phyloP scores from a whole-genome alignment of 1,140 invertebrate species.

The Thaumetopoea pityocampa region DNA sequence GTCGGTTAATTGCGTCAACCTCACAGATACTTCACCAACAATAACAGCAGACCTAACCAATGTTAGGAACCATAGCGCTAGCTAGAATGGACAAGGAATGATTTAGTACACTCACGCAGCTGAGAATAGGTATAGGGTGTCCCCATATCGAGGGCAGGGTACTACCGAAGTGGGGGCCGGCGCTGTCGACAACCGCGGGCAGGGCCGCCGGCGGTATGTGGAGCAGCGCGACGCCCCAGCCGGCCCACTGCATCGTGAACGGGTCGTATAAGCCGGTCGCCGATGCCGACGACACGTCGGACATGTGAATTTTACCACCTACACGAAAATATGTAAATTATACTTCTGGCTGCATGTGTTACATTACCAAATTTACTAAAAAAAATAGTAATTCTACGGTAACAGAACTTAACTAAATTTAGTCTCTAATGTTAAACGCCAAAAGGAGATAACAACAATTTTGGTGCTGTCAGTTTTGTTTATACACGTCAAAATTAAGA shows the following conservation, averaged over 20 bases:
- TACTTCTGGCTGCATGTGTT: not conserved
- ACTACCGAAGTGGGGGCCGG: slow-evolving; percentile 84
- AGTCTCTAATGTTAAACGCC: too few relatives aligned
- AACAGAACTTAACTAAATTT: too few relatives aligned
- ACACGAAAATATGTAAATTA: slow-evolving; percentile 30
- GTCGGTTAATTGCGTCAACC: too few relatives aligned
- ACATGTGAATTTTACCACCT: slow-evolving; percentile 82
- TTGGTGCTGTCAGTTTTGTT: too few relatives aligned
- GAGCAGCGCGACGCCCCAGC: slow-evolving; percentile 82
- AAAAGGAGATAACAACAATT: too few relatives aligned
- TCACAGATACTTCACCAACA: too few relatives aligned
- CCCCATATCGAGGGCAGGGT: slow-evolving; percentile 83
- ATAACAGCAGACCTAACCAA: too few relatives aligned
- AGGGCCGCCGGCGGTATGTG: slow-evolving; percentile 84
- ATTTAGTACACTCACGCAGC: slow-evolving; percentile 81
- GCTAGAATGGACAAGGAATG: too few relatives aligned
- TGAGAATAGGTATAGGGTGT: slow-evolving; percentile 83
- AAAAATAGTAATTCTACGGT: too few relatives aligned
- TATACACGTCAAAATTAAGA: too few relatives aligned
- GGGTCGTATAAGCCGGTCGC: slow-evolving; percentile 96
- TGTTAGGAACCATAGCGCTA: too few relatives aligned
- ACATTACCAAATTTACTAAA: too few relatives aligned
- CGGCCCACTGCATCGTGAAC: slow-evolving; percentile 89
- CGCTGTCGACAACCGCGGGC: slow-evolving; percentile 88
- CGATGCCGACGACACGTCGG: slow-evolving; percentile 92